Evolutionary conservation across 2,113 vertebrate species (phyloP), one percentile per base, ranked within the genome.

Genomic region (Willisornis vidua): DNA sequence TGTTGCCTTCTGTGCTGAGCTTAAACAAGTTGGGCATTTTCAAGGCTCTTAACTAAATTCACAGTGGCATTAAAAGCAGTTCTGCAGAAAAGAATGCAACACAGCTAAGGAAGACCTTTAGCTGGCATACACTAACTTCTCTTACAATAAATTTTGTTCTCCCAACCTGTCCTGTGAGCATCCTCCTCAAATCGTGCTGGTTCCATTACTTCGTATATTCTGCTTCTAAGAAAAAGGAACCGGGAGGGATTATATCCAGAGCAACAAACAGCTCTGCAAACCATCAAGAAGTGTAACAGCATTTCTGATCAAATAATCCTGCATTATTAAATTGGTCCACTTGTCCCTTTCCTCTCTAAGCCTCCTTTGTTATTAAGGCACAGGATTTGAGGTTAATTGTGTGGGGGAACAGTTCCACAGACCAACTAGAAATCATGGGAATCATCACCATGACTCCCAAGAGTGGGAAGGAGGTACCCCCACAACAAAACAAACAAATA

Each of bases 11-110:
- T 55, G 37, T 55, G 68, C 65, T 35, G n/a, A 62, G 37, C 77
- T 91, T 82, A 79, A 95, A 75, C 23, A 92, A 55, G 39, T 76
- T 19, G 52, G 58, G 31, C 31, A 54, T 91, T 94, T 96, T 79
- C 89, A 82, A 63, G 89, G n/a, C 46, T 89, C 62, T 79, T 72
- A 78, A 35, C 41, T 92, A 46, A 65, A 58, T 65, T 87, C 49
- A 48, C 74, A 62, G 19, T 58, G 31, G 31, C 87, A 76, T 85
- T 82, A 54, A 76, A 91, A 75, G 46, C 4, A 22, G 11, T 45
- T 51, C 18, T 49, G 31, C 54, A 78, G 39, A 72, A 78, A 78
- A 87, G 3, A 14, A 59, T 12, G 33, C 28, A n/a, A 19, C 29
- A 35, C 5, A 75, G 20, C 33, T 72, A 75, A 67, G 33, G 31